Base-by-base conservation (phyloP, 2,888 invertebrate genomes). In the Argynnis bischoffii region DNA sequence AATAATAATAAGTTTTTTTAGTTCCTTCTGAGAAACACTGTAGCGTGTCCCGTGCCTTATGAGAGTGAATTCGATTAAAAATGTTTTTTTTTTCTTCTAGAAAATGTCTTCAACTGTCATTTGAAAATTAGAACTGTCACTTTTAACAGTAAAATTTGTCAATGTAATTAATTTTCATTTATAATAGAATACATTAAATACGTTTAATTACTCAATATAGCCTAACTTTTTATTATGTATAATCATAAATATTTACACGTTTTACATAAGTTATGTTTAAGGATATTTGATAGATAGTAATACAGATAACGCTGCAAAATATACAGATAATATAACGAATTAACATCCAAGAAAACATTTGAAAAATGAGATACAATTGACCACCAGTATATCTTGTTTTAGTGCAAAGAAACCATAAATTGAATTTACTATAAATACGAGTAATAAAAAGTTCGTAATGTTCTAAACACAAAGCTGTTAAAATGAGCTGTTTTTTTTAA, bases 1-100 rank as follows among this genome's bases (percentile, higher is more conserved):
- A 82, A 81, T 86, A 85, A 83, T 75, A 74, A 70, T 83, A 83
- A 86, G 87, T 78, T 76, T 73, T 21, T 81, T 84, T 83, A 89
- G 90, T 90, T 91, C 90, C 90, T 90, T 80, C 78, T 73, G 79
- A 75, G 81, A 81, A 79, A 76, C 78, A 77, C 80, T 83, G 83
- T 79, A 76, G 68, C 76, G 75, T 81, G 83, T 84, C 83, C 83
- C 84, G 71, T 72, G 80, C 81, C 79, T 79, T 83, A 77, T 21
- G 35, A 68, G 78, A 81, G 80, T 82, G 78, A 79, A 81, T 81
- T 83, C 81, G 76, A 72, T 73, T 69, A 77, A 71, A 70, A 67
- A 69, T 55, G 57, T 18, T 35, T 31, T 46, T 41, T n/a, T 55
- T 3, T 48, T 59, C 31, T 57, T 47, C 3, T 41, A 41, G 35